Evolutionary conservation across 2,888 invertebrate genomes (phyloP).

Genomic region (Dascillus cervinus): DNA sequence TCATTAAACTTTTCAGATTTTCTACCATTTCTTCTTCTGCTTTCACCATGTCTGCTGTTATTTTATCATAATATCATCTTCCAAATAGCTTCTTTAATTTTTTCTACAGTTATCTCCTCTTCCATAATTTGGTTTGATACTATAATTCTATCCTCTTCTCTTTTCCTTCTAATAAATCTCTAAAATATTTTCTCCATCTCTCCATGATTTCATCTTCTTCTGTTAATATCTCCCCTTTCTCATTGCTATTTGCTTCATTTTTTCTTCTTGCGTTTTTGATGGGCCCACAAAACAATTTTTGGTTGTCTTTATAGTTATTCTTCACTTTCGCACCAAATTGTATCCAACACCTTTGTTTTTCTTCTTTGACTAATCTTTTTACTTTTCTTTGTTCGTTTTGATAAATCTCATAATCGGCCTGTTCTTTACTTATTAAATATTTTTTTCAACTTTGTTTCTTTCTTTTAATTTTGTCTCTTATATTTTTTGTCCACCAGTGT

Average conservation of each 20-base stretch:
- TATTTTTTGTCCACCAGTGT: constrained; percentile 1
- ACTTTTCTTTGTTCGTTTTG: background rate
- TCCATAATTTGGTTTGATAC: too few relatives aligned
- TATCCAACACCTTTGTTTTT: constrained; percentile 1
- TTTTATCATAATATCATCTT: too few relatives aligned
- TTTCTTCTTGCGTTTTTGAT: constrained; percentile 1
- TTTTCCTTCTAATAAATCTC: background rate
- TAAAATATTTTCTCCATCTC: constrained; percentile 5
- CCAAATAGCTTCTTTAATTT: too few relatives aligned
- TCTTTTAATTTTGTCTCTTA: background rate
- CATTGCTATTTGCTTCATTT: background rate
- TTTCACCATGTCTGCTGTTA: too few relatives aligned
- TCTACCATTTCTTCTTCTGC: too few relatives aligned
- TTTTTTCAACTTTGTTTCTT: constrained; percentile 5
- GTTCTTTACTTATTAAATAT: constrained; percentile 1
- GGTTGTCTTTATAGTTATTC: constrained; percentile 1
- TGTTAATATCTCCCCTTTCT: background rate
- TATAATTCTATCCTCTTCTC: too few relatives aligned
- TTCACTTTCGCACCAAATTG: constrained; percentile 2
- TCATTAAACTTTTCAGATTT: too few relatives aligned
- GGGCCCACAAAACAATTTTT: constrained; percentile 4
- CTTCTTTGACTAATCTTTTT: constrained; percentile 3
- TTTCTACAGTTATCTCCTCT: too few relatives aligned
- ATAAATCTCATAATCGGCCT: constrained; percentile 1
- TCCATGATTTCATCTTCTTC: constrained; percentile 3